Conservation (phyloP, 2,797 vertebrate genomes). For the Mionectes olivaceus region DNA sequence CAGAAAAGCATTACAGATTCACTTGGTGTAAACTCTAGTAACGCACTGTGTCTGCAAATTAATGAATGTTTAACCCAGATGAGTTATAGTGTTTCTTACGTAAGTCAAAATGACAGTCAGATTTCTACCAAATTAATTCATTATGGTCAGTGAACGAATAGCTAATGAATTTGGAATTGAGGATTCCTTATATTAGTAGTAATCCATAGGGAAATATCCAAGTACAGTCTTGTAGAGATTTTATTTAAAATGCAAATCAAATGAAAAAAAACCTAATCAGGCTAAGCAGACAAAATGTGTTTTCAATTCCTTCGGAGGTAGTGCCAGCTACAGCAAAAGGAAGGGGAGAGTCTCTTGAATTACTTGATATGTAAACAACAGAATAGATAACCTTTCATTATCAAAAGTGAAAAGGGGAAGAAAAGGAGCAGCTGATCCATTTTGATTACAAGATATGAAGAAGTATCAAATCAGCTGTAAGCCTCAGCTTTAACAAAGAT, state of each 20-base stretch:
- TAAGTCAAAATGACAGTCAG: slow-evolving; percentile 28
- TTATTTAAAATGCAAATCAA: slow-evolving; percentile 17
- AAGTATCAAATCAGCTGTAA: background rate
- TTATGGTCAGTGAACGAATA: slow-evolving; percentile 13
- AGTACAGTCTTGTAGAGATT: background rate
- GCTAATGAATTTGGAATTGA: slow-evolving; percentile 26
- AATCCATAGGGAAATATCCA: slow-evolving; percentile 11
- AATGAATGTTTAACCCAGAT: slow-evolving; percentile 42
- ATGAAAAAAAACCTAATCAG: background rate
- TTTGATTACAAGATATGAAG: background rate
- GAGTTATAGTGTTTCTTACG: background rate
- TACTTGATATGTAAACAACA: background rate
- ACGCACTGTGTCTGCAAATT: background rate
- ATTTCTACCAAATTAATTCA: slow-evolving; percentile 46
- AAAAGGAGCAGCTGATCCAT: background rate
- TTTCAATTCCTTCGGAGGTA: background rate
- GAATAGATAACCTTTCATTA: background rate
- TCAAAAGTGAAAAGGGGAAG: background rate
- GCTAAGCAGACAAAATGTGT: background rate
- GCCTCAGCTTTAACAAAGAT: background rate
- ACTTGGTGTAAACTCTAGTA: background rate
- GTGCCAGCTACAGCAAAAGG: background rate
- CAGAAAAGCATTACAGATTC: background rate
- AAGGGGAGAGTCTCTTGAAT: background rate
- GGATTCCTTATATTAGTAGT: background rate